phyloP scores from a whole-genome alignment of 2,888 invertebrate species.

The Lithosia quadra region DNA sequence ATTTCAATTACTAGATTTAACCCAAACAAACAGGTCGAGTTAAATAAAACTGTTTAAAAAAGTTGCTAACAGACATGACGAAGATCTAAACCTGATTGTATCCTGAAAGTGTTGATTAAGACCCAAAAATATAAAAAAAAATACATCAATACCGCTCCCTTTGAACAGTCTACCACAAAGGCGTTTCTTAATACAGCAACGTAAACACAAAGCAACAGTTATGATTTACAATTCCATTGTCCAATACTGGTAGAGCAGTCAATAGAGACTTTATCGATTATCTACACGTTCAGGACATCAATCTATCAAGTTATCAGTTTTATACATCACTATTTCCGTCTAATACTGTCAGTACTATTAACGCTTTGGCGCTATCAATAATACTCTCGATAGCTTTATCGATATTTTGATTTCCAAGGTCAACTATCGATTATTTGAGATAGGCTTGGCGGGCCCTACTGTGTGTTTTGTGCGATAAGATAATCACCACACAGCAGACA shows the following conservation, averaged over 20 bases:
- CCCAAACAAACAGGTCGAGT: too few relatives aligned
- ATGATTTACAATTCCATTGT: background rate
- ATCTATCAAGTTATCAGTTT: background rate
- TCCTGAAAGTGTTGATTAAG: too few relatives aligned
- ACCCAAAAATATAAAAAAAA: background rate
- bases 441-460: background rate
- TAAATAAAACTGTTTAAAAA: too few relatives aligned
- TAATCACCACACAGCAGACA: background rate
- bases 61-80: too few relatives aligned
- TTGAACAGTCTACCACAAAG: too few relatives aligned
- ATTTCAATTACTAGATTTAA: too few relatives aligned
- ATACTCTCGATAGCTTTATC: background rate
- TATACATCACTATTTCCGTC: conserved; percentile 2
- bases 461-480: background rate
- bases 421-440: conserved; percentile 1
- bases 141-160: background rate
- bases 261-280: background rate
- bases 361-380: background rate
- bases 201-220: background rate
- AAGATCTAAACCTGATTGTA: too few relatives aligned
- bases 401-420: background rate
- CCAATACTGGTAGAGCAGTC: background rate
- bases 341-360: background rate
- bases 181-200: background rate
- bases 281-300: background rate